A percentile compares a stretch with the other conserved stretches of the same genome.
Conservation (phyloP, 2,888 invertebrate species). For the Diabrotica balteata region DNA sequence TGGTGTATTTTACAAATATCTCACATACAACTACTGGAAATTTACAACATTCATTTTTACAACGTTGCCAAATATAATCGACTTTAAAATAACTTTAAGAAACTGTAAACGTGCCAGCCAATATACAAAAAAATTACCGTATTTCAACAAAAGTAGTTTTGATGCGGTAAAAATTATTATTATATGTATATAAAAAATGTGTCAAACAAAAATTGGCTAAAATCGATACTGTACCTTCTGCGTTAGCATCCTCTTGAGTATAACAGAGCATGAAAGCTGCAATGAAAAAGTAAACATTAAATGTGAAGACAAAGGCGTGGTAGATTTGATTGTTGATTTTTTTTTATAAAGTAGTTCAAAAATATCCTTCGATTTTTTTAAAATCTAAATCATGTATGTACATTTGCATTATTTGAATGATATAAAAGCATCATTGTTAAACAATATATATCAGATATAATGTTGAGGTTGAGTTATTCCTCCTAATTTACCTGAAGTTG, state of each 20-base stretch:
- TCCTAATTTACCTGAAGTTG: too few relatives aligned
- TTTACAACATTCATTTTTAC: conserved; percentile 4
- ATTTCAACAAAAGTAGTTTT: conserved; percentile 20
- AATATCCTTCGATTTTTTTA: not conserved
- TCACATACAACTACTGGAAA: conserved; percentile 9
- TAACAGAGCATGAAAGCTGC: conserved; percentile 95
- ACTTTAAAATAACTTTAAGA: not conserved
- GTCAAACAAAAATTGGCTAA: conserved; percentile 38
- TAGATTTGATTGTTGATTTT: conserved; percentile 1
- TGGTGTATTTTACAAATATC: not conserved
- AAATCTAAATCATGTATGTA: too few relatives aligned
- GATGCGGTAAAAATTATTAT: conserved; percentile 37
- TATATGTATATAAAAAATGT: conserved; percentile 24
- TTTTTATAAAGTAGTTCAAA: not conserved
- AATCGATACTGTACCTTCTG: conserved; percentile 76
- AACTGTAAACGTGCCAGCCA: conserved; percentile 9
- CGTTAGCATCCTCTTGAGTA: conserved; percentile 89
- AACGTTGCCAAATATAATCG: not conserved
- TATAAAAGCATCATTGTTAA: too few relatives aligned
- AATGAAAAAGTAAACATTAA: conserved; percentile 63
- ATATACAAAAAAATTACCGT: conserved; percentile 36
- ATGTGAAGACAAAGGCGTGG: conserved; percentile 10
- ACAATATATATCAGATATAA: too few relatives aligned
- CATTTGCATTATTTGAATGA: too few relatives aligned
- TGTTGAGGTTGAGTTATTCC: too few relatives aligned